phyloP scores from a whole-genome alignment of 2,113 vertebrate species.

The Danio rerio region DNA sequence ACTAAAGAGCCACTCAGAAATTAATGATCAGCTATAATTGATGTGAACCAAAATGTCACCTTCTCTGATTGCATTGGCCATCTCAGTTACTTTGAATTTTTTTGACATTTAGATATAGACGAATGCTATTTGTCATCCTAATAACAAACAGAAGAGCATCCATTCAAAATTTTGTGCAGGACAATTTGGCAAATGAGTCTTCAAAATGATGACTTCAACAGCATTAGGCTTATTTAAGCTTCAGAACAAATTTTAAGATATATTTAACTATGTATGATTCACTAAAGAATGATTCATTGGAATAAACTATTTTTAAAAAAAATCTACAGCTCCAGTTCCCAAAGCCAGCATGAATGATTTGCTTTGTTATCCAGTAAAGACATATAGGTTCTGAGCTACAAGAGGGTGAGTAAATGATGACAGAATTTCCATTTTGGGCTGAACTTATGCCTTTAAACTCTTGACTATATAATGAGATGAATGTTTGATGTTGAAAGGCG shows the following conservation, averaged over 20 bases:
- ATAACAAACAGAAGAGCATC: no score
- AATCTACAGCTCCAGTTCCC: not conserved
- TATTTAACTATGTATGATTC: not conserved
- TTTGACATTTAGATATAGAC: no score
- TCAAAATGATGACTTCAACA: not conserved
- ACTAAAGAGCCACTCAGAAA: no score
- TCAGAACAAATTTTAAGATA: not conserved
- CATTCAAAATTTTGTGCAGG: no score
- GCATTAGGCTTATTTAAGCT: not conserved
- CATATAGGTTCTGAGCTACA: not conserved
- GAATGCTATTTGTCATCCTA: no score
- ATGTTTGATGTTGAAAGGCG: conserved; percentile 27
- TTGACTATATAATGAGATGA: conserved; percentile 21
- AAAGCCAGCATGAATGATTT: not conserved
- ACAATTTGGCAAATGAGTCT: no score
- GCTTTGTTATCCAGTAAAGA: not conserved
- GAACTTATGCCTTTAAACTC: conserved; percentile 1
- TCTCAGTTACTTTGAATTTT: no score
- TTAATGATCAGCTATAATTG: no score
- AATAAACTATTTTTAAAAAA: not conserved
- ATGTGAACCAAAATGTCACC: no score
- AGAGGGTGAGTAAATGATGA: not conserved
- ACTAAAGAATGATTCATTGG: not conserved
- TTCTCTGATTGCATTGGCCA: no score
- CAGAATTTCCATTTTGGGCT: not conserved